Evolutionary conservation across 1,140 invertebrate genomes (phyloP).

Genomic region (Oncopeltus fasciatus): DNA sequence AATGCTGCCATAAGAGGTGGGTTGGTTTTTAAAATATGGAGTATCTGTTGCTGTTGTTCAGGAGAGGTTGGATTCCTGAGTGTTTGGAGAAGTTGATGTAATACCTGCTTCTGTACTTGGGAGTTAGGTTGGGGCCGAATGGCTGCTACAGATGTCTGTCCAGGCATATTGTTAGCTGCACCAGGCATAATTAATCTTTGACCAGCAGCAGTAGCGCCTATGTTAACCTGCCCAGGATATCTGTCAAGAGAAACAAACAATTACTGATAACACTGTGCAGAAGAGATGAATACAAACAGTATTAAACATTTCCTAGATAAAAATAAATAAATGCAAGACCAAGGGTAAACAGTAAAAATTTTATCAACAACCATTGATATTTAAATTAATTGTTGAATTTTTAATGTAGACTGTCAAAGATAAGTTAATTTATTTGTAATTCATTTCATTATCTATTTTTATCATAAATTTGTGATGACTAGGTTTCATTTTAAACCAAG

Average conservation of each 20-base stretch:
- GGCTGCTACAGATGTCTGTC: constrained; percentile 10
- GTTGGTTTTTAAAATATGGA: constrained; percentile 85
- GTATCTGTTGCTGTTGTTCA: constrained; percentile 83
- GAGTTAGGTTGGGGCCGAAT: background rate
- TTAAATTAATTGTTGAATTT: too few relatives aligned
- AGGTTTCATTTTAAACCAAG: too few relatives aligned
- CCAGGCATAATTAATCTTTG: background rate
- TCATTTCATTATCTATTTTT: too few relatives aligned
- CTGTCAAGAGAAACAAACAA: background rate
- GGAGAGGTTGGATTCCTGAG: constrained; percentile 76
- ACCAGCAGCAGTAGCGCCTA: constrained; percentile 16
- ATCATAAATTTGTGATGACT: too few relatives aligned
- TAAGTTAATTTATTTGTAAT: too few relatives aligned
- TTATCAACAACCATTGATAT: too few relatives aligned
- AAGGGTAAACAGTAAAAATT: too few relatives aligned
- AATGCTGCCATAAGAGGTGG: constrained; percentile 93
- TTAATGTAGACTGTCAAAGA: too few relatives aligned
- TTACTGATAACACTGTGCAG: background rate
- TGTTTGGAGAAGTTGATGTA: constrained; percentile 80
- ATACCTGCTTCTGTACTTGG: constrained; percentile 47
- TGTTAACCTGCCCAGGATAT: background rate
- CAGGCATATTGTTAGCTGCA: background rate
- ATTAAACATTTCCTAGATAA: background rate
- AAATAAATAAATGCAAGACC: too few relatives aligned
- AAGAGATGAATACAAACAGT: background rate